Evolutionary conservation across 2,797 vertebrate species (phyloP), one percentile per base, ranked within the genome.

Genomic region (Acropternis orthonyx): DNA sequence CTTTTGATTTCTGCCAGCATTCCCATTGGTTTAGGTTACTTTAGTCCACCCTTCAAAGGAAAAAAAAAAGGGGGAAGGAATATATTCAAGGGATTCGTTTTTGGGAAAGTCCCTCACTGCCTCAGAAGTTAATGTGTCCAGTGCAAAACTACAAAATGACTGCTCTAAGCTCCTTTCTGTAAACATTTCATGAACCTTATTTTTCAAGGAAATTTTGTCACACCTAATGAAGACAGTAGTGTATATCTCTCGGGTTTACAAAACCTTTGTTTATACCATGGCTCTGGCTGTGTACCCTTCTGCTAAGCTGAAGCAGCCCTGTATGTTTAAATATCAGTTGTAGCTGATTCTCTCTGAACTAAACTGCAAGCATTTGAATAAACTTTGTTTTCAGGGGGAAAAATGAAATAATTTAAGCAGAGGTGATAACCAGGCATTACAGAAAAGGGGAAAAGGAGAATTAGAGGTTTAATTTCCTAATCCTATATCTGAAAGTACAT

Each of bases 1-100:
- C 27, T 82, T 26, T 78, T 95, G 83, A 48, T 94, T 97, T 97
- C 78, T 97, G 34, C n/a, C 61, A 93, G 61, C 19, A 32, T 54
- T 90, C 73, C 44, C 76, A 32, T 89, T 93, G 92, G 84, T 83
- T 88, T 88, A 41, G 39, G 27, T 83, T 83, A 39, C 72, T 91
- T 95, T 89, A 82, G 90, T 97, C 30, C 18, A 85, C 14, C 11
- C 12, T 72, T 91, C 36, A 32, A 88, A 88, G 59, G 56, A n/a
- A 58, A 37, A 83, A 78, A 51, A 12, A 10, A 4, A 5, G 2
- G 8, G 0, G 0, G 1, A 43, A 48, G 48, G 36, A 43, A 44
- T 74, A 41, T 61, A 28, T 32, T 3, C 0, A 1, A 85, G 11
- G n/a, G 30, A 73, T 19, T 85, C 4, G 0, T 17, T 84, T 92